Percentiles rank a stretch among this genome's conserved stretches.
These are phyloP conservation scores for Oligia strigilis DNA, from an alignment of 2,888 invertebrate genomes.

Conservation along the genomic window DNA sequence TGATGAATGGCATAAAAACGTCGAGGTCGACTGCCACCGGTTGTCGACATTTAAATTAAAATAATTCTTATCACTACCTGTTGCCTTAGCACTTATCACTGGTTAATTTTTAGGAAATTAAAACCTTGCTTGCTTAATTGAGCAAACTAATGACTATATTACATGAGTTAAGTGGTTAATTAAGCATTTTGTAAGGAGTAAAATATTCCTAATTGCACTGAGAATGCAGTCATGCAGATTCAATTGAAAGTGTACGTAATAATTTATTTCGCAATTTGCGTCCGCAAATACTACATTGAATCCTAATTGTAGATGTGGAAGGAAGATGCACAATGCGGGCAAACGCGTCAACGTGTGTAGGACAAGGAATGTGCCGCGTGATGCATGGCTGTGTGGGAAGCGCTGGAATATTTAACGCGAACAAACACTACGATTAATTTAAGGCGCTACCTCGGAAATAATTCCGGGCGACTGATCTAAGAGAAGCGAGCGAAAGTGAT, in stretches of 20 bases:
- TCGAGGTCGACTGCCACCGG: constrained; percentile 53
- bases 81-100: constrained; percentile 41
- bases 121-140: constrained; percentile 43
- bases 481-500: too few relatives aligned
- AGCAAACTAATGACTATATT: constrained; percentile 17
- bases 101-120: constrained; percentile 47
- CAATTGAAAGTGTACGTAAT: constrained; percentile 1
- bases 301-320: constrained; percentile 13
- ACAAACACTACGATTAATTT: not conserved
- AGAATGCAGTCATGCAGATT: constrained; percentile 2
- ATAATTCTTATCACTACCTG: constrained; percentile 43
- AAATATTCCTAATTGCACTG: not conserved
- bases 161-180: constrained; percentile 2
- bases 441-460: too few relatives aligned
- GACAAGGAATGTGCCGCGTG: constrained; percentile 25
- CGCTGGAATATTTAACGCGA: constrained; percentile 27
- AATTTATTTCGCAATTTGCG: not conserved
- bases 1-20: constrained; percentile 59
- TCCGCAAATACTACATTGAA: not conserved
- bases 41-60: constrained; percentile 39
- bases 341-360: constrained; percentile 9
- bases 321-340: not conserved
- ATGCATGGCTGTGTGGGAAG: constrained; percentile 7
- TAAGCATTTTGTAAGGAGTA: not conserved
- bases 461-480: too few relatives aligned